Conservation (phyloP, 2,113 vertebrate species). For the Gallinago jamesoni region DNA sequence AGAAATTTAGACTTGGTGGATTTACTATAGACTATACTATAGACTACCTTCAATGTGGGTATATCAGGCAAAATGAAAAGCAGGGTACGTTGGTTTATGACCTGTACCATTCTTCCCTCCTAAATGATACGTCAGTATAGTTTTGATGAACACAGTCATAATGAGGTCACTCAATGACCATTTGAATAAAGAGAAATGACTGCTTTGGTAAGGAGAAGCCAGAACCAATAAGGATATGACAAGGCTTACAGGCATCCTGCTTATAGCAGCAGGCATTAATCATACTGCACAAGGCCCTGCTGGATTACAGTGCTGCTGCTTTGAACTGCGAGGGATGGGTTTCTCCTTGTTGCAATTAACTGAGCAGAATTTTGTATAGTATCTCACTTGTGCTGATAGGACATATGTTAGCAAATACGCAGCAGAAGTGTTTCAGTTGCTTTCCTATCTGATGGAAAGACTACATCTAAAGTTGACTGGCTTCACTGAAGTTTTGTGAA, state of each 20-base stretch:
- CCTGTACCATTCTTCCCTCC: not conserved
- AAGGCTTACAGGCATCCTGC: not conserved
- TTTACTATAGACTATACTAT: not conserved
- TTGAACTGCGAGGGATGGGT: not conserved
- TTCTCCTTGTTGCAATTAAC: not conserved
- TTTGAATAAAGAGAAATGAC: not conserved
- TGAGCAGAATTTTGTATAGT: not conserved
- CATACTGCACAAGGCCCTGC: not conserved
- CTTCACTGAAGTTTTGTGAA: not conserved
- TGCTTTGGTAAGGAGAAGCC: not conserved
- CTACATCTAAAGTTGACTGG: too few species aligned
- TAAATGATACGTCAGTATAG: not conserved
- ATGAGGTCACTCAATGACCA: not conserved
- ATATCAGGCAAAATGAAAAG: not conserved
- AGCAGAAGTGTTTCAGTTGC: not conserved
- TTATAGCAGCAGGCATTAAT: not conserved
- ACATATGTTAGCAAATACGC: not conserved
- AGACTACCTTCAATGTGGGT: not conserved
- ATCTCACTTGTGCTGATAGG: not conserved
- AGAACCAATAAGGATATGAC: not conserved
- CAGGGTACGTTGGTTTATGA: not conserved
- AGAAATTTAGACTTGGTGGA: not conserved
- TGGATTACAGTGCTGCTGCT: not conserved
- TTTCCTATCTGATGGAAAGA: not conserved
- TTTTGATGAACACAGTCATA: not conserved